Evolutionary conservation across 2,888 invertebrate species (phyloP).

Genomic region (Patella ulyssiponensis): DNA sequence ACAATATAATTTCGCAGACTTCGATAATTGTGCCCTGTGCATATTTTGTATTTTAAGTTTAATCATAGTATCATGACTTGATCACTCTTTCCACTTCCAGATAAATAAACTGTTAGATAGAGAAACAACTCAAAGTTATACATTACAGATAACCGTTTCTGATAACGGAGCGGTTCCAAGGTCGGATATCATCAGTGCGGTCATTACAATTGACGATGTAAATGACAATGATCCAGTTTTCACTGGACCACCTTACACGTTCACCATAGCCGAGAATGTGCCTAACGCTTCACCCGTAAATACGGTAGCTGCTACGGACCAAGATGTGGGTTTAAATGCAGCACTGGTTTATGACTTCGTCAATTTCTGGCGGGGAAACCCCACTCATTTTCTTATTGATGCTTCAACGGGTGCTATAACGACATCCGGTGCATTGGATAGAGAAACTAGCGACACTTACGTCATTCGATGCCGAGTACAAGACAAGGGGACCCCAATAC

Average conservation of each 20-base stretch:
- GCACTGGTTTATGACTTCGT: constrained; percentile 41
- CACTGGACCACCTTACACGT: constrained; percentile 44
- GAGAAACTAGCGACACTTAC: constrained; percentile 49
- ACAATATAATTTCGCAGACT: no score
- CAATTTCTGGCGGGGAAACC: constrained; percentile 35
- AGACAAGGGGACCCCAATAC: constrained; percentile 51
- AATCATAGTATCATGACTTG: no score
- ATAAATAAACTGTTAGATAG: constrained; percentile 46
- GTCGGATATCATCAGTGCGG: constrained; percentile 42
- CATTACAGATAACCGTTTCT: constrained; percentile 43
- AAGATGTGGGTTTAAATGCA: constrained; percentile 52
- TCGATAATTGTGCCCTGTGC: no score
- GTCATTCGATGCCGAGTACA: constrained; percentile 44
- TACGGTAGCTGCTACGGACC: constrained; percentile 50
- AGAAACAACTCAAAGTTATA: constrained; percentile 52
- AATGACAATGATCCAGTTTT: constrained; percentile 61
- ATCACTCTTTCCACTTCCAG: no score
- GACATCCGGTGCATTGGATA: constrained; percentile 44
- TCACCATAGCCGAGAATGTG: constrained; percentile 55
- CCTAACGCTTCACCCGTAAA: constrained; percentile 44
- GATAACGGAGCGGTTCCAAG: constrained; percentile 36
- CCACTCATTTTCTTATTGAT: constrained; percentile 40
- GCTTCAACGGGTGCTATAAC: constrained; percentile 35
- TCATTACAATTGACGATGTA: constrained; percentile 54
- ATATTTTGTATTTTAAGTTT: no score